Base-by-base conservation (phyloP, 2,797 vertebrate genomes). In the Enteromius viviparus region DNA sequence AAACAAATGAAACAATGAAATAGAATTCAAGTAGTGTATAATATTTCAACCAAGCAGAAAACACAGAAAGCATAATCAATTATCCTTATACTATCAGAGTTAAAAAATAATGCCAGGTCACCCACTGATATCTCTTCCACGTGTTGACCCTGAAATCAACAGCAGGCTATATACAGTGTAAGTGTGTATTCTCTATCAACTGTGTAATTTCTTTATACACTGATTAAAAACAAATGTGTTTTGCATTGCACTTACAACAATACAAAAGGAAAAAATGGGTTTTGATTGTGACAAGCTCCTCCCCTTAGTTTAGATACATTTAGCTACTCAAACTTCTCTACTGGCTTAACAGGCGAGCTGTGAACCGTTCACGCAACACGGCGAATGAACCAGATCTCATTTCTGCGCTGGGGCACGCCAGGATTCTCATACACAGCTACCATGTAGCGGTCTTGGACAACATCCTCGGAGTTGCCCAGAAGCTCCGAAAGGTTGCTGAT, bases 331-430 rank as follows among this genome's bases (percentile, higher is more conserved):
- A 29, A 49, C 3, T 0, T 70, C 40, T 26, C 68, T 9, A 15
- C 14, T 26, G 40, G n/a, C 42, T 47, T 47, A 29, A 26, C 40
- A 60, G 58, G 58, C 11, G 17, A 19, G 2, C 19, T 14, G 10
- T 0, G 32, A 40, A 21, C 3, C 11, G 29, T 8, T 11, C 74
- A 94, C 58, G 60, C 40, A 14, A 88, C 70, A 15, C 65, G 91
- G 17, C 89, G 78, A 84, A 97, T 90, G 88, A 96, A 96, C 96
- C 96, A 97, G 91, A 97, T 94, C 93, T 97, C 96, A 0, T 97
- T 96, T 75, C 95, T 90, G 80, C 94, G 95, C 8, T 77, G 90
- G 0, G 94, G 89, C 0, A 95, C 26, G 0, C 94, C 92, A 0
- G 96, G 96, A 45, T 97, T 97, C 86, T 97, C 92, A 0, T 95